Conservation (phyloP, 1,140 invertebrate species). For the Drosophila pallidifrons region DNA sequence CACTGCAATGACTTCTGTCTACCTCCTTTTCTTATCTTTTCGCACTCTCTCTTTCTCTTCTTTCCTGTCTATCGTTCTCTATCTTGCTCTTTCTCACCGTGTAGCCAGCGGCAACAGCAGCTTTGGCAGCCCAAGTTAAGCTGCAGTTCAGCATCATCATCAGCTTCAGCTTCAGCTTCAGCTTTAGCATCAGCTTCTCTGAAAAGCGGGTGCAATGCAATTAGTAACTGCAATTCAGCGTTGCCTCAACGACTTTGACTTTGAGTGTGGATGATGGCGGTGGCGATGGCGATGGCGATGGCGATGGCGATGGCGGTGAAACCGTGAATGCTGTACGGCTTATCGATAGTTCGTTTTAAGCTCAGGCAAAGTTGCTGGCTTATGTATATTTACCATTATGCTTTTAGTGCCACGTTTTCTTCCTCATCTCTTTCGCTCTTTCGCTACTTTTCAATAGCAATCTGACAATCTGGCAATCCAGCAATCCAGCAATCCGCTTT, state of each 20-base stretch:
- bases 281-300: not conserved
- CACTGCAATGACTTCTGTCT: constrained; percentile 23
- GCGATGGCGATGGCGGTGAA: no score
- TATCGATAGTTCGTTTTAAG: constrained; percentile 26
- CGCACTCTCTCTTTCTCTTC: not conserved
- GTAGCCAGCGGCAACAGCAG: not conserved
- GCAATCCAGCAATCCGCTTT: constrained; percentile 29
- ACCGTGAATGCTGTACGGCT: not conserved
- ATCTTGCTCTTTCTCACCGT: not conserved
- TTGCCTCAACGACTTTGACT: constrained; percentile 17
- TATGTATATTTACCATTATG: constrained; percentile 13
- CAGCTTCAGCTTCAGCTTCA: not conserved
- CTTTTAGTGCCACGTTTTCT: no score
- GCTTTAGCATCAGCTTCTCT: constrained; percentile 3
- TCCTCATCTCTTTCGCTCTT: no score
- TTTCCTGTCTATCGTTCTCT: not conserved
- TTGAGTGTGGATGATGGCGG: not conserved
- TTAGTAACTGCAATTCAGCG: constrained; percentile 27
- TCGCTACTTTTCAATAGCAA: constrained; percentile 2
- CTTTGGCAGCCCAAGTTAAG: not conserved
- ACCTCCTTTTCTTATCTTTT: not conserved
- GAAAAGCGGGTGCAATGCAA: constrained; percentile 29
- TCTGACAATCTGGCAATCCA: no score
- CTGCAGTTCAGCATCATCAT: not conserved
- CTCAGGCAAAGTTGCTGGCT: constrained; percentile 13